These are phyloP conservation scores for Phrynocephalus versicolor DNA, from an alignment of 2,113 vertebrate species.

Conservation along the genomic window DNA sequence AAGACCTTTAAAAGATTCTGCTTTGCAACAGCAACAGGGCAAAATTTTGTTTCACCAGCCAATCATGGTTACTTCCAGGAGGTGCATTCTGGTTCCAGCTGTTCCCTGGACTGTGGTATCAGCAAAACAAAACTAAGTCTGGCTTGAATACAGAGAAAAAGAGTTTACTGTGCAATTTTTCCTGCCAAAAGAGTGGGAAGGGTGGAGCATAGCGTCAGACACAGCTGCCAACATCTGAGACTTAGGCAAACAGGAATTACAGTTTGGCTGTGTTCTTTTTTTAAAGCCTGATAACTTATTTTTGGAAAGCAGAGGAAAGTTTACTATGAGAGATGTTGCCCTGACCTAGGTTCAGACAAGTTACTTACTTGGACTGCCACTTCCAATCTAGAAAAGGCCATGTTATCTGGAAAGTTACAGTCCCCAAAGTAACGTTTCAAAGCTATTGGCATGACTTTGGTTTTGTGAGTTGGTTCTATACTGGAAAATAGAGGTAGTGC, in stretches of 20 bases:
- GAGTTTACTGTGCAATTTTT: constrained; percentile 43
- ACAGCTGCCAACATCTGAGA: constrained; percentile 57
- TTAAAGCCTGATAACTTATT: constrained; percentile 56
- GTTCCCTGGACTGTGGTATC: constrained; percentile 41
- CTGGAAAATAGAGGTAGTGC: constrained; percentile 19
- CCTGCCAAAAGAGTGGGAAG: constrained; percentile 51
- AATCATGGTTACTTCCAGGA: constrained; percentile 27
- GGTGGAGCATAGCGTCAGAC: constrained; percentile 35
- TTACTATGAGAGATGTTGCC: neutral
- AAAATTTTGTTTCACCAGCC: neutral
- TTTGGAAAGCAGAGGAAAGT: constrained; percentile 23
- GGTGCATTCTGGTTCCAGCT: constrained; percentile 37
- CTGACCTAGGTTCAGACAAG: neutral
- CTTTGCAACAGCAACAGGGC: neutral
- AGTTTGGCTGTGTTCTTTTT: constrained; percentile 61
- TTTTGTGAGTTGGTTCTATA: neutral
- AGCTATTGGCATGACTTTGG: too few relatives aligned
- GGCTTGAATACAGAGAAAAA: constrained; percentile 44
- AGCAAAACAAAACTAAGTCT: constrained; percentile 62
- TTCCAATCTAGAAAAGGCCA: too few relatives aligned
- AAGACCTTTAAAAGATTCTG: neutral
- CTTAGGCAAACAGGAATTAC: constrained; percentile 70
- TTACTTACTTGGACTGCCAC: neutral
- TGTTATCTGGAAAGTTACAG: too few relatives aligned
- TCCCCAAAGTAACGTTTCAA: too few relatives aligned